A percentile compares a stretch with the other conserved stretches of the same genome.
phyloP scores from a whole-genome alignment of 2,113 vertebrate species.

The Pygathrix nemaeus region DNA sequence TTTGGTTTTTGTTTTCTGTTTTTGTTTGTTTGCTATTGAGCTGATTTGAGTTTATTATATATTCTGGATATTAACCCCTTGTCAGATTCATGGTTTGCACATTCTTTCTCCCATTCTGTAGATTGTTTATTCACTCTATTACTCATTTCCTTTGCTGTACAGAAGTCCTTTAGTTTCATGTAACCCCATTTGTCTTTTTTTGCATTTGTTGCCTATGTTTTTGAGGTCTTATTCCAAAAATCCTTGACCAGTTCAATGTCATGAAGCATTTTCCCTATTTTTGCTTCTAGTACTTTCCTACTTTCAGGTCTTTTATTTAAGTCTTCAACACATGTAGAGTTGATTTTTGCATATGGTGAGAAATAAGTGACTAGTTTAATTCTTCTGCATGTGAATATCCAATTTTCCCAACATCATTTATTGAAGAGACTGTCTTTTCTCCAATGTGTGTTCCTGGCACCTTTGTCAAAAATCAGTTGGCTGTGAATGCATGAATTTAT shows the following conservation, averaged over 20 bases:
- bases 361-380: neutral
- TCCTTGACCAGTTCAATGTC: neutral
- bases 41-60: neutral
- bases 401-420: neutral
- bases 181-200: neutral
- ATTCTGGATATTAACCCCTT: neutral
- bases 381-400: neutral
- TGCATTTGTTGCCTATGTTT: neutral
- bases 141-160: too few relatives aligned
- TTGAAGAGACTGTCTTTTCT: neutral
- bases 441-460: neutral
- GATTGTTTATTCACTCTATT: neutral
- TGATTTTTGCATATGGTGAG: neutral
- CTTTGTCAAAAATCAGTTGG: neutral
- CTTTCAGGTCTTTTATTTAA: neutral
- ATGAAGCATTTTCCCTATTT: neutral
- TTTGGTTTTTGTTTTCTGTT: too few relatives aligned
- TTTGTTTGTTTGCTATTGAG: neutral
- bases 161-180: too few relatives aligned
- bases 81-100: neutral
- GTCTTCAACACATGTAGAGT: neutral
- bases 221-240: neutral
- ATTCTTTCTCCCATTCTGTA: neutral
- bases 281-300: neutral
- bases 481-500: neutral